Evolutionary conservation across 2,113 vertebrate genomes (phyloP).

Genomic region (Poeciliopsis prolifica): DNA sequence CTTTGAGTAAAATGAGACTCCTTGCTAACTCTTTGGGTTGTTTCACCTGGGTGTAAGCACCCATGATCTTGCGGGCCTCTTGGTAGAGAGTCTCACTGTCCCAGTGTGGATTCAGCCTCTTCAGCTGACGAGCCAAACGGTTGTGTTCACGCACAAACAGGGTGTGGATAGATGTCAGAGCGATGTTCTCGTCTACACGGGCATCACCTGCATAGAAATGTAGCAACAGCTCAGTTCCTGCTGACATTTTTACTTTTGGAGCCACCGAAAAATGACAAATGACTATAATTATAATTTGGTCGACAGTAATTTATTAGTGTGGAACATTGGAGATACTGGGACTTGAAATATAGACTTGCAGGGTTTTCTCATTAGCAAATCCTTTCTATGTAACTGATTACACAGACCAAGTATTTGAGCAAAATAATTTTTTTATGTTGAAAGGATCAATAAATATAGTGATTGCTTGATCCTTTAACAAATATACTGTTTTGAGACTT

Average conservation of each 20-base stretch:
- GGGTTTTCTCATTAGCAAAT: too few relatives aligned
- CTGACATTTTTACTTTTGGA: not conserved
- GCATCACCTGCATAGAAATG: slow-evolving; percentile 69
- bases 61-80: slow-evolving; percentile 81
- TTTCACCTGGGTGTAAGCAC: slow-evolving; percentile 79
- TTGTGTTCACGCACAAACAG: slow-evolving; percentile 83
- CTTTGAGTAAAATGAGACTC: not conserved
- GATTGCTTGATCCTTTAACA: too few relatives aligned
- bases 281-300: too few relatives aligned
- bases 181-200: slow-evolving; percentile 79
- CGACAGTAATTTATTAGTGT: too few relatives aligned
- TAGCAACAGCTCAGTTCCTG: not conserved
- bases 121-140: slow-evolving; percentile 76
- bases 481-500: too few relatives aligned
- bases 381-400: too few relatives aligned
- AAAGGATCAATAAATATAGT: too few relatives aligned
- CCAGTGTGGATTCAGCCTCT: slow-evolving; percentile 74
- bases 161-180: slow-evolving; percentile 77
- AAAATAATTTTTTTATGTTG: too few relatives aligned
- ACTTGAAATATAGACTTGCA: too few relatives aligned
- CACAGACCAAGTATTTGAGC: too few relatives aligned
- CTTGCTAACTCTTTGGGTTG: not conserved
- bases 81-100: slow-evolving; percentile 79
- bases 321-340: too few relatives aligned
- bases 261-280: not conserved